Percentiles rank a stretch among this genome's conserved stretches.
These are phyloP conservation scores for Triplophysa rosa DNA, from an alignment of 2,113 vertebrate genomes.

Conservation along the genomic window DNA sequence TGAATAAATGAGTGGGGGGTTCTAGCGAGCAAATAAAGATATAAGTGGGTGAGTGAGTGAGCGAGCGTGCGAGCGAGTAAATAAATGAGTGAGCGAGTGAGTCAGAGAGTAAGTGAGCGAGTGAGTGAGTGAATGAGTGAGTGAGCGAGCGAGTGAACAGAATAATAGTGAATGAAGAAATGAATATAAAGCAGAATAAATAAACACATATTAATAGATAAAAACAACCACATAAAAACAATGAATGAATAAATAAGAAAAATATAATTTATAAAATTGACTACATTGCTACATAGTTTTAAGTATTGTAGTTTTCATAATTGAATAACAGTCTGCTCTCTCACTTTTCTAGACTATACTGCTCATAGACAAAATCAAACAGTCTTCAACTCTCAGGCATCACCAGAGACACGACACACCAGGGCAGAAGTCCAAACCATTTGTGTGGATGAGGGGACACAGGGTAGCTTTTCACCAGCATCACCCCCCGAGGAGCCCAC, in stretches of 20 bases:
- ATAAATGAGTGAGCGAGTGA: neutral
- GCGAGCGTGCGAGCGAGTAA: neutral
- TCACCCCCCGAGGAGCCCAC: conserved; percentile 52
- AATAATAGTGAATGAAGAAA: neutral
- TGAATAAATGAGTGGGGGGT: neutral
- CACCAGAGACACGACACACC: neutral
- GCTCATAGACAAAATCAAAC: conserved; percentile 58
- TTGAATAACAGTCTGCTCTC: neutral
- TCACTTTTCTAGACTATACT: conserved; percentile 58
- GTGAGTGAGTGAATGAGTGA: neutral
- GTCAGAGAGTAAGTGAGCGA: neutral
- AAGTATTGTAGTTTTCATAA: no score
- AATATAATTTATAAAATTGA: no score
- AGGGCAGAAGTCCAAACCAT: conserved; percentile 30
- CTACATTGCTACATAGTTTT: no score
- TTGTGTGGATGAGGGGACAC: conserved; percentile 40
- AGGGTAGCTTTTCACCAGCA: conserved; percentile 62
- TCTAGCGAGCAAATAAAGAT: neutral
- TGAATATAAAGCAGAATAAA: neutral
- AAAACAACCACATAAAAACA: neutral
- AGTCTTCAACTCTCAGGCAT: conserved; percentile 40
- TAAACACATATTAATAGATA: neutral
- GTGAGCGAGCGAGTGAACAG: no score
- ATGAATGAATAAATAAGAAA: neutral
- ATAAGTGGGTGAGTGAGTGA: neutral